These are phyloP conservation scores for Athrips mouffetella DNA, from an alignment of 2,888 invertebrate species.

Conservation along the genomic window DNA sequence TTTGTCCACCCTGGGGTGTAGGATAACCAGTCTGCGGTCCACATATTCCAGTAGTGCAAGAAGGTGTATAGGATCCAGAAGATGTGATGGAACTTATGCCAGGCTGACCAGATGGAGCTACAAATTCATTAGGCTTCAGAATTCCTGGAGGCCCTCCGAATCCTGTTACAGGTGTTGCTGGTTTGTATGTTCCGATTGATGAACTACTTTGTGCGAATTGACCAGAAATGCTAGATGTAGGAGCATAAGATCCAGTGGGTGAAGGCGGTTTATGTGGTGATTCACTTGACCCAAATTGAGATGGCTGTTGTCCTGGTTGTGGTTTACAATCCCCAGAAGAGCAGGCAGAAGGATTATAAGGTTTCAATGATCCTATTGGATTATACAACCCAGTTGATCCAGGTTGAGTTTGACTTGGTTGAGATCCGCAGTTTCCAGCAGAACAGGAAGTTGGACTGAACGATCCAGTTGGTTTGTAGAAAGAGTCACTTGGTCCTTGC, in stretches of 20 bases:
- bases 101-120: not conserved
- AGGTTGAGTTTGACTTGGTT: not conserved
- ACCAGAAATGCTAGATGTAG: constrained; percentile 8
- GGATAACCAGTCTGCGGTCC: constrained; percentile 9
- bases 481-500: constrained; percentile 6
- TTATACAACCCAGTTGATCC: constrained; percentile 1
- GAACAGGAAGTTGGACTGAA: not conserved
- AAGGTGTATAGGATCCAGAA: constrained; percentile 4
- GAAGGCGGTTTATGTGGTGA: not conserved
- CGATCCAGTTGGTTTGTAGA: not conserved
- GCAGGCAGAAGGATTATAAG: constrained; percentile 7
- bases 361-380: constrained; percentile 3
- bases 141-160: constrained; percentile 33
- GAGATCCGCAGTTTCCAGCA: constrained; percentile 14
- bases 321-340: constrained; percentile 25
- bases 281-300: constrained; percentile 12
- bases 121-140: constrained; percentile 20
- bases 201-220: constrained; percentile 8
- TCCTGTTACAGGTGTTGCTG: constrained; percentile 17
- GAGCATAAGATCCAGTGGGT: not conserved
- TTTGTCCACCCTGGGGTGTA: constrained; percentile 14
- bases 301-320: constrained; percentile 3
- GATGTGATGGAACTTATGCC: not conserved
- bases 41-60: constrained; percentile 22
- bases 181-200: not conserved